phyloP scores from a whole-genome alignment of 2,888 invertebrate genomes.

The Cataglyphis altisquamis region DNA sequence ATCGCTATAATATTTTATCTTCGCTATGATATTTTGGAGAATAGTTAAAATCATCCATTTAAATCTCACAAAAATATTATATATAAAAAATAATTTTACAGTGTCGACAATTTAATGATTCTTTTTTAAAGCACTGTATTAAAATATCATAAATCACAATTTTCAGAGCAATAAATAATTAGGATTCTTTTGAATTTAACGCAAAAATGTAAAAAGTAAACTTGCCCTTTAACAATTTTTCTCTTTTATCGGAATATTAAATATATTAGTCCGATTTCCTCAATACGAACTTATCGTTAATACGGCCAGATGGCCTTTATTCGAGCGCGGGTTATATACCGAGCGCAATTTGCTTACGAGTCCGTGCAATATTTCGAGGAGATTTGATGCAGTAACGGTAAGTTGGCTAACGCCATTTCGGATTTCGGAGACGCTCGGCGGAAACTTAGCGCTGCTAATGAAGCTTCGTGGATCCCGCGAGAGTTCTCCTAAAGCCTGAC shows the following conservation, averaged over 20 bases:
- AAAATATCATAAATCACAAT: neutral
- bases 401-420: slow-evolving; percentile 54
- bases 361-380: slow-evolving; percentile 42
- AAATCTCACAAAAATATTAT: neutral
- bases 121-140: neutral
- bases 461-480: slow-evolving; percentile 53
- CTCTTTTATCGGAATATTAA: neutral
- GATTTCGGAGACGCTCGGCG: slow-evolving; percentile 44
- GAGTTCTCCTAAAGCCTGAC: slow-evolving; percentile 54
- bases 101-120: neutral
- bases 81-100: neutral
- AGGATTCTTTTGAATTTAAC: neutral
- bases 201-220: neutral
- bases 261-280: neutral
- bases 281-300: neutral
- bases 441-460: slow-evolving; percentile 56
- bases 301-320: neutral
- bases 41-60: neutral
- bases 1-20: neutral
- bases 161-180: neutral
- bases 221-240: neutral
- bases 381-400: slow-evolving; percentile 46
- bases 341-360: slow-evolving; percentile 17
- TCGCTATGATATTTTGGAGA: neutral
- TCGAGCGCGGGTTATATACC: neutral